phyloP scores from a whole-genome alignment of 2,797 vertebrate genomes.

The Sorex maritimensis region DNA sequence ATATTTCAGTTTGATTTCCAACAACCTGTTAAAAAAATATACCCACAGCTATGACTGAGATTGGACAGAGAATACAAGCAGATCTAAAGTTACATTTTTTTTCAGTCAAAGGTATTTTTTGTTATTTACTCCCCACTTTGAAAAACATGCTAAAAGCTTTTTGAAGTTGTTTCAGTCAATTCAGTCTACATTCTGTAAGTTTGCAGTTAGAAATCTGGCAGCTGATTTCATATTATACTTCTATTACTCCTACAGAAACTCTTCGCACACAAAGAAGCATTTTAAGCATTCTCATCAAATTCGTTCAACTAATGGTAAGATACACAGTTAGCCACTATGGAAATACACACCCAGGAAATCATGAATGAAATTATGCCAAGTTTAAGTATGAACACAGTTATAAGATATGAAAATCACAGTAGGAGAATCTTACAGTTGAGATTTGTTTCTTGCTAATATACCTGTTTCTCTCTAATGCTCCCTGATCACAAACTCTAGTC shows the following conservation, averaged over 20 bases:
- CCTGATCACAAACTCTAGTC: conserved; percentile 8
- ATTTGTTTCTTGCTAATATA: background rate
- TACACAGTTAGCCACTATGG: background rate
- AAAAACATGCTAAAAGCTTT: background rate
- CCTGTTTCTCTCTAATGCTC: conserved; percentile 14
- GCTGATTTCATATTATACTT: conserved; percentile 1
- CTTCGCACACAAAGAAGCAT: conserved; percentile 24
- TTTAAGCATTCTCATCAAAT: background rate
- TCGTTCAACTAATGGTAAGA: background rate
- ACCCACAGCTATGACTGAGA: background rate
- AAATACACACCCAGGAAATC: conserved; percentile 6
- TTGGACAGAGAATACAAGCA: background rate
- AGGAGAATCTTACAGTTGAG: background rate
- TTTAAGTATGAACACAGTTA: background rate
- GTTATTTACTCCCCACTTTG: background rate
- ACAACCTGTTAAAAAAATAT: background rate
- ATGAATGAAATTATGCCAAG: background rate
- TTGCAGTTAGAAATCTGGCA: conserved; percentile 38
- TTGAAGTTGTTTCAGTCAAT: background rate
- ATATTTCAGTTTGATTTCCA: conserved; percentile 27
- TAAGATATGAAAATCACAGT: background rate
- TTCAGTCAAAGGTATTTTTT: background rate
- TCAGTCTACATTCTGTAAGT: conserved; percentile 9
- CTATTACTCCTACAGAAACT: background rate
- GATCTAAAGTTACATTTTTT: conserved; percentile 33